Percentiles rank a stretch among this genome's conserved stretches.
phyloP scores from a whole-genome alignment of 1,140 invertebrate genomes.

The Charaxes varanes region DNA sequence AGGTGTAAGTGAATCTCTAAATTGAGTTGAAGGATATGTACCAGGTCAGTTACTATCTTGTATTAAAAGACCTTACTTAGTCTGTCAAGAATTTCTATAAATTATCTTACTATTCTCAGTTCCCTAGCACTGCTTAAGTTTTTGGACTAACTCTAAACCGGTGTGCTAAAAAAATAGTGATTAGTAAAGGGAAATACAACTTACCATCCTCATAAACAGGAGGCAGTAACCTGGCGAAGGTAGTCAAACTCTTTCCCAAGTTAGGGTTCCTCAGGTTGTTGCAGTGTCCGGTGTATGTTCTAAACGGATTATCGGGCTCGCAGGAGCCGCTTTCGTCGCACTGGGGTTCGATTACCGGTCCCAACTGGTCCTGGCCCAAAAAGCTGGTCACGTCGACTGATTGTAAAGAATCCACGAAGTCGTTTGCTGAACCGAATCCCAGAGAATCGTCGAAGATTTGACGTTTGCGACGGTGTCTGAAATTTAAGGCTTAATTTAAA shows the following conservation, averaged over 20 bases:
- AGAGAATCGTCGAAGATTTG: conserved; percentile 83
- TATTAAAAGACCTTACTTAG: too few relatives aligned
- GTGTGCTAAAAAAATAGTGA: too few relatives aligned
- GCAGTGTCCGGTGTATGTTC: conserved; percentile 90
- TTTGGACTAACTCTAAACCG: too few relatives aligned
- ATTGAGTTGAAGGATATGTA: too few relatives aligned
- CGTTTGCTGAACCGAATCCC: conserved; percentile 78
- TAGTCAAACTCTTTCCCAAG: conserved; percentile 88
- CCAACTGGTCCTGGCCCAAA: conserved; percentile 64
- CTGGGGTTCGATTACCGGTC: conserved; percentile 72
- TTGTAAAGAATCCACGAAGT: conserved; percentile 82
- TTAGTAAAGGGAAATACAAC: too few relatives aligned
- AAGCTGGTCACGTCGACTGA: conserved; percentile 83
- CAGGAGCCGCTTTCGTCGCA: conserved; percentile 83
- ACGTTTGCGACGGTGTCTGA: conserved; percentile 77
- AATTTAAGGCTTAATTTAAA: too few relatives aligned
- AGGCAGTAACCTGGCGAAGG: conserved; percentile 89
- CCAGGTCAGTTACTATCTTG: too few relatives aligned
- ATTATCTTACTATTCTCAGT: too few relatives aligned
- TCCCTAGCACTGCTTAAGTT: too few relatives aligned
- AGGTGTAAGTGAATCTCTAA: too few relatives aligned
- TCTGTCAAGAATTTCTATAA: too few relatives aligned
- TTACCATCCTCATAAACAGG: conserved; percentile 91
- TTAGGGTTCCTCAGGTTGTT: conserved; percentile 92
- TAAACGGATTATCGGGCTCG: conserved; percentile 86